These are phyloP conservation scores for Crossocerus cetratus DNA, from an alignment of 2,888 invertebrate species.

Conservation along the genomic window DNA sequence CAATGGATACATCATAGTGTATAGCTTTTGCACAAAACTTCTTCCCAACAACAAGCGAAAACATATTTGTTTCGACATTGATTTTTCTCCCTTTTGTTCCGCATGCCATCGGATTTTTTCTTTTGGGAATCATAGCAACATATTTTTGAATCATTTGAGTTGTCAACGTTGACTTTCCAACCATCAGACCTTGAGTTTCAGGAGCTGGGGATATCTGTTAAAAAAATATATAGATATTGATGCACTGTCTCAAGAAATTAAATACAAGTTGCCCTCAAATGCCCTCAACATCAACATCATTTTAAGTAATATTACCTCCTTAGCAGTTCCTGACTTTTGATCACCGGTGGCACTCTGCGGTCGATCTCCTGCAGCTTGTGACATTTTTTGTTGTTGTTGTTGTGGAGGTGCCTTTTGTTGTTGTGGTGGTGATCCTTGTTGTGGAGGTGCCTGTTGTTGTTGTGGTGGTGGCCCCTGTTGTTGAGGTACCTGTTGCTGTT, in stretches of 20 bases:
- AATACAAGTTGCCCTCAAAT: no score
- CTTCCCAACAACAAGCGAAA: slow-evolving; percentile 79
- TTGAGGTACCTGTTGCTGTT: slow-evolving; percentile 6
- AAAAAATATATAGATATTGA: no score
- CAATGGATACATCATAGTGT: slow-evolving; percentile 91
- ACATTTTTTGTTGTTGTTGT: slow-evolving; percentile 13
- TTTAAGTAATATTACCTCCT: no score
- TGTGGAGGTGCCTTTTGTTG: not conserved
- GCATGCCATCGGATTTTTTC: not conserved
- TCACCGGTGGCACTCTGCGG: not conserved
- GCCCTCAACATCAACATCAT: no score
- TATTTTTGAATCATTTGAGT: not conserved
- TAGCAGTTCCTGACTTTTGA: not conserved
- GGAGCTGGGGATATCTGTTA: not conserved
- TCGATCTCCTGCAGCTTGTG: not conserved
- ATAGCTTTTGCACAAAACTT: slow-evolving; percentile 76
- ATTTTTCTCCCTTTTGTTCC: slow-evolving; percentile 75
- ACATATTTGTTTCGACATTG: slow-evolving; percentile 82
- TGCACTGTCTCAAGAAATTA: no score
- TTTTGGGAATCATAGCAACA: not conserved
- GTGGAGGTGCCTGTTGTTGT: not conserved
- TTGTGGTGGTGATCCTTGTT: not conserved
- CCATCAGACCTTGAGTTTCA: not conserved
- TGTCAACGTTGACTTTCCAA: not conserved
- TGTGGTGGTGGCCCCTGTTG: slow-evolving; percentile 3